A percentile compares a stretch with the other conserved stretches of the same genome.
Conservation (phyloP, 2,888 invertebrate species). For the Cheilosia grossa region DNA sequence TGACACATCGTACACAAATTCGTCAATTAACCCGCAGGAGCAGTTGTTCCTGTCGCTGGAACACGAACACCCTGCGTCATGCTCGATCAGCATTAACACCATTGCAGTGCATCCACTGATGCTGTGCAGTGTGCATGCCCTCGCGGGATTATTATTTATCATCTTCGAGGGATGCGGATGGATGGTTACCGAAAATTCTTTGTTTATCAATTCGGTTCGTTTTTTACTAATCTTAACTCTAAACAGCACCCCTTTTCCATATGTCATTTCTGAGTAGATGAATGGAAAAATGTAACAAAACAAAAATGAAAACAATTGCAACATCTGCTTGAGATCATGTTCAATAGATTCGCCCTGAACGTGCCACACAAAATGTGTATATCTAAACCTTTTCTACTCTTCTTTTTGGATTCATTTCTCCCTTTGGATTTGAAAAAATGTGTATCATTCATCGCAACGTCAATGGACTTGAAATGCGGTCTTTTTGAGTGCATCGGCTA, state of each 20-base stretch:
- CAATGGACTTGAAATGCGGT: conserved; percentile 60
- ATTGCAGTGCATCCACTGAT: conserved; percentile 29
- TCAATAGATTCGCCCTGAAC: conserved; percentile 60
- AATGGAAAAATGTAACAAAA: conserved; percentile 40
- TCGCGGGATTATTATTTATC: conserved; percentile 67
- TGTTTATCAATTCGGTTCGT: conserved; percentile 57
- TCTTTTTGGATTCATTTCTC: conserved; percentile 2
- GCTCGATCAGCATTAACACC: conserved; percentile 69
- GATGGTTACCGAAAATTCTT: conserved; percentile 37
- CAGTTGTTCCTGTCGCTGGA: conserved; percentile 43
- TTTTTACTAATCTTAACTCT: conserved; percentile 45
- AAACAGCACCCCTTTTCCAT: conserved; percentile 65
- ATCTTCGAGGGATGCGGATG: conserved; percentile 26
- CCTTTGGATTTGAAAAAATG: conserved; percentile 16
- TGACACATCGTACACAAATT: conserved; percentile 54
- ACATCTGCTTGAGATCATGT: conserved; percentile 69
- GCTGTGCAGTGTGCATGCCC: conserved; percentile 61
- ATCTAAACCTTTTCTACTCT: conserved; percentile 26
- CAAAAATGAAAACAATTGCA: conserved; percentile 54
- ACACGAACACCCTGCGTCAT: conserved; percentile 57
- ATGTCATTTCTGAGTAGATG: conserved; percentile 42
- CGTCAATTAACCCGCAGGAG: conserved; percentile 69
- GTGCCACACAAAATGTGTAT: conserved; percentile 47
- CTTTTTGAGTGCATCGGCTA: conserved; percentile 72
- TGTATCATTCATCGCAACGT: conserved; percentile 55